Percentiles rank a stretch among this genome's conserved stretches.
Conservation (phyloP, 1,140 invertebrate species). For the Campoletis sonorensis region DNA sequence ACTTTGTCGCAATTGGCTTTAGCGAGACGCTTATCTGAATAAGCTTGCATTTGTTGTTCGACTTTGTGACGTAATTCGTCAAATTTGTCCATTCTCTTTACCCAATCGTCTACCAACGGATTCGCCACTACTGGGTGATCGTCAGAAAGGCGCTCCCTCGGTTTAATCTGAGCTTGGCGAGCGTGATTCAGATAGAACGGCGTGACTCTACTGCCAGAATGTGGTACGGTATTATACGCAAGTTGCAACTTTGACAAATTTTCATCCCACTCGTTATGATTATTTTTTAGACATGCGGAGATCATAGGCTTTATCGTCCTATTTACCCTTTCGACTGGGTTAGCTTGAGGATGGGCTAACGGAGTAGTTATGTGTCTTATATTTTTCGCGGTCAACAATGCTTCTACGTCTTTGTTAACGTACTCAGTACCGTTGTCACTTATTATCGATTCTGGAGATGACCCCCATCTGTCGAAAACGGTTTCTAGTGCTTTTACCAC, state of each 20-base stretch:
- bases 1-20: conserved; percentile 29
- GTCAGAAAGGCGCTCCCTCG: not conserved
- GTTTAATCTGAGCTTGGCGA: conserved; percentile 39
- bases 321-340: conserved; percentile 26
- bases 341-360: conserved; percentile 21
- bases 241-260: conserved; percentile 41
- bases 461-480: conserved; percentile 18
- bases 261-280: conserved; percentile 41
- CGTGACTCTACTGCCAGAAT: conserved; percentile 30
- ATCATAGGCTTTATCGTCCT: conserved; percentile 41
- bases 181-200: conserved; percentile 40
- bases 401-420: too few species aligned
- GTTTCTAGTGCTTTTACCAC: conserved; percentile 13
- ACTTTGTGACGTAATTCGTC: conserved; percentile 47
- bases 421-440: too few species aligned
- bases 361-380: conserved; percentile 38
- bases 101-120: not conserved
- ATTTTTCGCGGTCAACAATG: not conserved
- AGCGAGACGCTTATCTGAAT: conserved; percentile 40
- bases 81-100: conserved; percentile 28
- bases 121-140: not conserved
- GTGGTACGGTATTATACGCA: conserved; percentile 44
- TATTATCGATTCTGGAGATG: not conserved
- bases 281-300: conserved; percentile 32
- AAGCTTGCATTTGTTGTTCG: conserved; percentile 33